A percentile compares a stretch with the other conserved stretches of the same genome.
Conservation (phyloP, 2,797 vertebrate species). For the Anguilla marmorata region DNA sequence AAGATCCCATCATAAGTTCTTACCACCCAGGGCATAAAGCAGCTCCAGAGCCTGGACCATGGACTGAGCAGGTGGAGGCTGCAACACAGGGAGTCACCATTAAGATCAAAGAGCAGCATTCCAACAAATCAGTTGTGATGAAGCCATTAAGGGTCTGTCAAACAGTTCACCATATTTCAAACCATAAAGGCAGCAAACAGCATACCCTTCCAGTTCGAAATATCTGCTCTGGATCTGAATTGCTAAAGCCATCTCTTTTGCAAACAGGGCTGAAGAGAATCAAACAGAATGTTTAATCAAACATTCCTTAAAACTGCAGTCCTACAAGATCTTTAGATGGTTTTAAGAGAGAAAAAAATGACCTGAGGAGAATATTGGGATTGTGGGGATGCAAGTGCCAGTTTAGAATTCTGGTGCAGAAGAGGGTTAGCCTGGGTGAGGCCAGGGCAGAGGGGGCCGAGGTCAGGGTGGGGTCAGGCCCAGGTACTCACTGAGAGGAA, state of each 20-base stretch:
- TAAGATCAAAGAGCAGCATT: neutral
- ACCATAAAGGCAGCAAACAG: slow-evolving; percentile 1
- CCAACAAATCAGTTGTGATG: neutral
- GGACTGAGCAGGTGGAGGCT: slow-evolving; percentile 97
- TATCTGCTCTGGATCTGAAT: neutral
- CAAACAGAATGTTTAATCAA: neutral
- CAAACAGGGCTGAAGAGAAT: neutral
- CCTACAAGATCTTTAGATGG: neutral
- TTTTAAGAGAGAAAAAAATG: neutral
- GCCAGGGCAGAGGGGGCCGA: neutral
- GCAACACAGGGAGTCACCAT: slow-evolving; percentile 42
- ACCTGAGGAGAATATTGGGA: neutral
- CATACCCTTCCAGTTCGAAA: neutral
- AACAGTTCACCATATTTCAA: neutral
- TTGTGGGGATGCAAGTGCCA: neutral
- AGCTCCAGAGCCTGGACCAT: slow-evolving; percentile 98
- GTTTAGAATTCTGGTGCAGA: neutral
- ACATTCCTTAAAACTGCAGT: neutral
- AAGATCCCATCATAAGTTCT: slow-evolving; percentile 44
- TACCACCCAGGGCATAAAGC: slow-evolving; percentile 95
- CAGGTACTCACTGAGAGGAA: slow-evolving; percentile 87
- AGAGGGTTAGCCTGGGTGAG: neutral
- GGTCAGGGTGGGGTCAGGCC: neutral
- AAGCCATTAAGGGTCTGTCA: neutral
- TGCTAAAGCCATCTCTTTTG: neutral